Conservation (phyloP, 2,888 invertebrate genomes). For the Biston stratarius region DNA sequence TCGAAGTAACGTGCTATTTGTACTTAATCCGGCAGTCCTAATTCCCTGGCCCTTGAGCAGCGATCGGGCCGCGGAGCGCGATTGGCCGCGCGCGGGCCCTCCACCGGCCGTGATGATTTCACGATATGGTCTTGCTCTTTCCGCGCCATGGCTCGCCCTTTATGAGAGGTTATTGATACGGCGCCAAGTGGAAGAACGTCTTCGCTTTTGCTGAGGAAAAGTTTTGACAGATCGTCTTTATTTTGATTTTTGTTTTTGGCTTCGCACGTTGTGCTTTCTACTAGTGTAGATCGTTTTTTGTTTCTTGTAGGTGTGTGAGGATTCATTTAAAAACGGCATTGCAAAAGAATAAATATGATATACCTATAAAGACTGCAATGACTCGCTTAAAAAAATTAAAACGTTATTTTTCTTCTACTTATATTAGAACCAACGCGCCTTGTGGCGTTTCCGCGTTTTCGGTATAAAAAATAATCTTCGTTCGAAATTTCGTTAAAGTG, state of each 20-base stretch:
- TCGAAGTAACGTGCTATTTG: slow-evolving; percentile 46
- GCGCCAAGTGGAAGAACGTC: slow-evolving; percentile 65
- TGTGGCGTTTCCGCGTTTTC: too few species aligned
- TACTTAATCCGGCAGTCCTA: slow-evolving; percentile 54
- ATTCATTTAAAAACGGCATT: too few species aligned
- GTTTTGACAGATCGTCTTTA: not conserved
- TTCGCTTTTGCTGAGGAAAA: slow-evolving; percentile 40
- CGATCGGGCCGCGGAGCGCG: slow-evolving; percentile 71
- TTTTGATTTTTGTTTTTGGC: not conserved
- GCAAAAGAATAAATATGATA: too few species aligned
- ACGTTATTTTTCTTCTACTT: not conserved
- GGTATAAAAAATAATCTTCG: too few species aligned
- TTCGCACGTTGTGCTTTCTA: too few species aligned
- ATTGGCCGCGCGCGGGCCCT: slow-evolving; percentile 73
- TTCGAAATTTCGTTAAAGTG: too few species aligned
- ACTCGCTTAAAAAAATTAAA: not conserved
- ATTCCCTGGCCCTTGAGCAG: slow-evolving; percentile 37
- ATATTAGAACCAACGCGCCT: too few species aligned
- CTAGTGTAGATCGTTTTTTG: slow-evolving; percentile 1
- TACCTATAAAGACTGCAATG: too few species aligned
- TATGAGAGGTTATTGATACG: slow-evolving; percentile 75
- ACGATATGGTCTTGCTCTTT: slow-evolving; percentile 74
- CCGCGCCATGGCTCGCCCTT: slow-evolving; percentile 65
- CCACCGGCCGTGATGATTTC: slow-evolving; percentile 30
- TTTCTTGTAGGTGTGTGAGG: not conserved